Percentiles rank a stretch among this genome's conserved stretches.
These are phyloP conservation scores for Chelidonichthys spinosus DNA, from an alignment of 2,797 vertebrate species.

Conservation along the genomic window DNA sequence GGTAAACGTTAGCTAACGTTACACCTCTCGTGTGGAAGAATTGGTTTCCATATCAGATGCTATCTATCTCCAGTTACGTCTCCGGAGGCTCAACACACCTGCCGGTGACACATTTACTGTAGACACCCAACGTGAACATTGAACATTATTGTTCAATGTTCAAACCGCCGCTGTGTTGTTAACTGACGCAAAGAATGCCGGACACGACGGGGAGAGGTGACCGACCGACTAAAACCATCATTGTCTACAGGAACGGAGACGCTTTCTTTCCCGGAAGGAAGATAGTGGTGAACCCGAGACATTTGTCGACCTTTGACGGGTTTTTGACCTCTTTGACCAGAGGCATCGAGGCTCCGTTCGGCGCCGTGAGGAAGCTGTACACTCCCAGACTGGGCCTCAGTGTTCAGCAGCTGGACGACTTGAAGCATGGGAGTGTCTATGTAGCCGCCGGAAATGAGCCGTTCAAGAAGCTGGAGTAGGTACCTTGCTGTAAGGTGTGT, in stretches of 20 bases:
- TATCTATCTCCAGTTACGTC: constrained; percentile 63
- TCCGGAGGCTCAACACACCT: constrained; percentile 17
- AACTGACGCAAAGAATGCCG: constrained; percentile 28
- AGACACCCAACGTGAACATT: constrained; percentile 15
- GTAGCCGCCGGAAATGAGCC: constrained; percentile 84
- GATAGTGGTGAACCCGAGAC: constrained; percentile 78
- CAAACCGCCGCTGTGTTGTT: background rate
- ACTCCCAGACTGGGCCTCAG: constrained; percentile 76
- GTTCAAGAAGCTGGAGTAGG: constrained; percentile 85
- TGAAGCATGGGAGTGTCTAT: constrained; percentile 78
- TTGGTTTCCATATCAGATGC: constrained; percentile 60
- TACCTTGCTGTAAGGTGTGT: constrained; percentile 34
- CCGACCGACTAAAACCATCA: constrained; percentile 74
- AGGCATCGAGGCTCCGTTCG: constrained; percentile 75
- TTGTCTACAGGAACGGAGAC: constrained; percentile 85
- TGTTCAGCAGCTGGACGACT: constrained; percentile 69
- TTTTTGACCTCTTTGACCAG: constrained; percentile 78
- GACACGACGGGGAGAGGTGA: constrained; percentile 6
- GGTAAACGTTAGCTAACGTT: background rate
- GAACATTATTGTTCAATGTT: background rate
- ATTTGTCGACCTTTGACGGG: constrained; percentile 79
- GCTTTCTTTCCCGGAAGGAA: constrained; percentile 79
- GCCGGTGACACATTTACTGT: constrained; percentile 27
- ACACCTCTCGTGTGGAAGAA: constrained; percentile 42
- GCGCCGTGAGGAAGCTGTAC: constrained; percentile 82